Conservation (phyloP, 2,797 vertebrate species). For the Gallinago stenura region DNA sequence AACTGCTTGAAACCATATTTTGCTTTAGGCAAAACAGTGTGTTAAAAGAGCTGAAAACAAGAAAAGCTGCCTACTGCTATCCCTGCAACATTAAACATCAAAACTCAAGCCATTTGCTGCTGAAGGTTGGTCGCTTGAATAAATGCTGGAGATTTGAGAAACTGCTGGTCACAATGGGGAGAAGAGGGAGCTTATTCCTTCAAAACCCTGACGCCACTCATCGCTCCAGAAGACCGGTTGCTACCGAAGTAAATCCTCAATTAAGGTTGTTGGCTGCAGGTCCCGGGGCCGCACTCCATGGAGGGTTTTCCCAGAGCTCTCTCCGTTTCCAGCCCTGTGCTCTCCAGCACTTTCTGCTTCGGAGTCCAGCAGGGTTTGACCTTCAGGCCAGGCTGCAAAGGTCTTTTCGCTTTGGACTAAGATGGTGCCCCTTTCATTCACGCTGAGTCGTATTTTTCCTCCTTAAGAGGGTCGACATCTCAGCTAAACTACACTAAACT, state of each 20-base stretch:
- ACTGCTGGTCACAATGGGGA: slow-evolving; percentile 39
- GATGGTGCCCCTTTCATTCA: slow-evolving; percentile 23
- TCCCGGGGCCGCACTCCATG: accelerated
- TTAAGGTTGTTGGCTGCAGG: slow-evolving; percentile 28
- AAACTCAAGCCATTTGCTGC: slow-evolving; percentile 59
- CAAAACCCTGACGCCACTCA: slow-evolving; percentile 14
- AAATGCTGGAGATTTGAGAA: slow-evolving; percentile 55
- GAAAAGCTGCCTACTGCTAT: slow-evolving; percentile 64
- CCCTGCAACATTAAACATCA: slow-evolving; percentile 72
- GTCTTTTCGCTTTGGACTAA: neutral
- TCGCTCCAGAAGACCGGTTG: slow-evolving; percentile 1
- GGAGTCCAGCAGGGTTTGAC: neutral
- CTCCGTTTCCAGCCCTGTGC: neutral
- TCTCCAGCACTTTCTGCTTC: neutral
- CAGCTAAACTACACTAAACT: neutral
- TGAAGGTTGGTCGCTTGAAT: slow-evolving; percentile 57
- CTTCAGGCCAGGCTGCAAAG: slow-evolving; percentile 23
- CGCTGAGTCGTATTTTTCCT: slow-evolving; percentile 3
- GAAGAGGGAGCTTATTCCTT: slow-evolving; percentile 16
- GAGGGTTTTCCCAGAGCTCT: slow-evolving; percentile 11
- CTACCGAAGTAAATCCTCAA: slow-evolving; percentile 24
- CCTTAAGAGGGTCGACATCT: neutral
- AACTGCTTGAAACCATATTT: slow-evolving; percentile 70
- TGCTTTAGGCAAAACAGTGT: slow-evolving; percentile 75
- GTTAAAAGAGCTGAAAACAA: slow-evolving; percentile 72